Conservation (phyloP, 2,797 vertebrate genomes). For the Bovichtus variegatus region DNA sequence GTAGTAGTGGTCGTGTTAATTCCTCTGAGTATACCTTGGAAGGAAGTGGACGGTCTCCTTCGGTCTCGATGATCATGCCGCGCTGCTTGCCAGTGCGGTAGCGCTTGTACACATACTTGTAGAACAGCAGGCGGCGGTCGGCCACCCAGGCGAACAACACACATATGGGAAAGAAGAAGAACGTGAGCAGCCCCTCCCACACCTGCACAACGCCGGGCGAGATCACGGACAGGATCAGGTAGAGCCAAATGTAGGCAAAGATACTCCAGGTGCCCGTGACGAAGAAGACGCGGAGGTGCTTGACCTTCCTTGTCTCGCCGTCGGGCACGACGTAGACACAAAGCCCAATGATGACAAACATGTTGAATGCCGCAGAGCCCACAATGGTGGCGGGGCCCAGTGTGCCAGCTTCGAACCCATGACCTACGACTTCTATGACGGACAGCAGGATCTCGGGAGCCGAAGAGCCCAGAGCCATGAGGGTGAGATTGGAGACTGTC, state of each 20-base stretch:
- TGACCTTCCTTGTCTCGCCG: slow-evolving; percentile 96
- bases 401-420: slow-evolving; percentile 92
- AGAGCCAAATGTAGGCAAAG: slow-evolving; percentile 99
- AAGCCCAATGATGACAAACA: slow-evolving; percentile 98
- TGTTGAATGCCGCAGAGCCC: slow-evolving; percentile 98
- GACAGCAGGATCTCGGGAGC: slow-evolving; percentile 98
- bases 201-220: slow-evolving; percentile 96
- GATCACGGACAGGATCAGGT: slow-evolving; percentile 96
- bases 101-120: slow-evolving; percentile 99
- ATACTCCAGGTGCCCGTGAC: slow-evolving; percentile 99
- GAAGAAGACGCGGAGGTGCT: slow-evolving; percentile 97
- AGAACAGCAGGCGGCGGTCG: slow-evolving; percentile 96
- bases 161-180: slow-evolving; percentile 98
- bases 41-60: slow-evolving; percentile 93
- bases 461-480: slow-evolving; percentile 98
- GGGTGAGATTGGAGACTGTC: slow-evolving; percentile 97
- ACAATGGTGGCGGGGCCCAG: slow-evolving; percentile 97
- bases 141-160: slow-evolving; percentile 98
- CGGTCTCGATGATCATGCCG: slow-evolving; percentile 98
- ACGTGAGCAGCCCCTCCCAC: slow-evolving; percentile 97
- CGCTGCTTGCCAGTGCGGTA: slow-evolving; percentile 97
- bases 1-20: not conserved
- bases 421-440: slow-evolving; percentile 96
- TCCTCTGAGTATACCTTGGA: slow-evolving; percentile 85
- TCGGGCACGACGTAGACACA: slow-evolving; percentile 98